Base-by-base conservation (phyloP, 2,888 invertebrate species). In the Apamea monoglypha region DNA sequence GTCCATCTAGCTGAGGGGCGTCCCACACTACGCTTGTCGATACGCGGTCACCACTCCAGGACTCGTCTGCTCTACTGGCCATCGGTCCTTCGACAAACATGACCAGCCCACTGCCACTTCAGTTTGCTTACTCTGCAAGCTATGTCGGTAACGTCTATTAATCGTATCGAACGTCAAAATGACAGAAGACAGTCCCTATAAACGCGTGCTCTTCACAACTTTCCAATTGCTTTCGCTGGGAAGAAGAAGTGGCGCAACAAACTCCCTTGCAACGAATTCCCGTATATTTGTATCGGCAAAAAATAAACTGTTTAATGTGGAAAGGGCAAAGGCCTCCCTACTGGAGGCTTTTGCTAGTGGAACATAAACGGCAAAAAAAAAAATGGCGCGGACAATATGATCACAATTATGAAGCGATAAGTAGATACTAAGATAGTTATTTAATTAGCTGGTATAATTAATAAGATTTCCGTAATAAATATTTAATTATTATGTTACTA, bases 401-500 rank as follows among this genome's bases (percentile, higher is more conserved):
- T 16, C 14, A 50, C 4, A 50, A 21, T 21, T 47, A 47, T 32
- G 8, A 69, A 32, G 8, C 21, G 73, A 59, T 80, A 67, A 32
- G 18, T 47, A 59, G 36, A 40, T 50, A 56, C 6, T 18, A 40
- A 25, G n/a, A 79, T 47, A 47, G 7, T 29, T 36, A 25, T 0
- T 21, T 53, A 83, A 78, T 68, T 64, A 78, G 18, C 18, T 59
- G 14, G 18, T 56, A 12, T 56, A 83, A 63, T 63, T 81, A 77
- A 81, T 78, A 72, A 72, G 69, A 29, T 72, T 68, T 72, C 10
- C 40, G 10, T 56, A 56, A 76, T 80, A 61, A 63, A 76, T 78
- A 64, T 74, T 63, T 89, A 88, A 88, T 88, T 83, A 73, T 59
- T 75, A 32, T 32, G 66, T 18, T 81, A 89, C 89, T 63, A 89